phyloP scores from a whole-genome alignment of 2,113 vertebrate species.

The Nothocercus julius region DNA sequence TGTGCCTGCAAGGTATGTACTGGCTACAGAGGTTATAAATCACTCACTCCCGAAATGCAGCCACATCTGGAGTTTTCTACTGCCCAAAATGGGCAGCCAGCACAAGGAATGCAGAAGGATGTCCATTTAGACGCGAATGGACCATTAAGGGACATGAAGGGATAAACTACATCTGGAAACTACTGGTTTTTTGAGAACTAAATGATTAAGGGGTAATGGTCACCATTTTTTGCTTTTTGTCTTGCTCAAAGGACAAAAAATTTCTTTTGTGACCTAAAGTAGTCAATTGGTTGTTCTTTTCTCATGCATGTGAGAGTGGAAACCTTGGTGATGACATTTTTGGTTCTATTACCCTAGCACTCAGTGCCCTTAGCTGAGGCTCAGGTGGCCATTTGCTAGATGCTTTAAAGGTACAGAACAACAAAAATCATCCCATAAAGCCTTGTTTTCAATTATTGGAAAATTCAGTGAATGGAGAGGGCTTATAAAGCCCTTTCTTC shows the following conservation, averaged over 20 bases:
- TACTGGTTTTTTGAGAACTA: neutral
- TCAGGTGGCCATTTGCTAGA: neutral
- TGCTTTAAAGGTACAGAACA: neutral
- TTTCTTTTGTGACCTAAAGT: neutral
- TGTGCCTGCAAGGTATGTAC: neutral
- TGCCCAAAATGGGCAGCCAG: neutral
- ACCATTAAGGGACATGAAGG: neutral
- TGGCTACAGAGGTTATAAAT: neutral
- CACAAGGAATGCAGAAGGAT: rapidly evolving
- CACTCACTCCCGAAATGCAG: neutral
- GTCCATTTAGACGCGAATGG: neutral
- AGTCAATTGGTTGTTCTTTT: neutral
- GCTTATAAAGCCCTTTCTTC: neutral
- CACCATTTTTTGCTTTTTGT: neutral
- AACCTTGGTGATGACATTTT: neutral
- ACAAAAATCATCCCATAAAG: neutral
- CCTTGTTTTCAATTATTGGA: neutral
- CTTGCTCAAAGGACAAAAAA: neutral
- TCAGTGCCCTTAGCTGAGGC: no score
- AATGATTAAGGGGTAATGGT: rapidly evolving
- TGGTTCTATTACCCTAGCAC: neutral
- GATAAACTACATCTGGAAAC: neutral
- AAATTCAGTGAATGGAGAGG: neutral
- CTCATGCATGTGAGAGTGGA: neutral
- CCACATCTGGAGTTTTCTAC: neutral